A percentile compares a stretch with the other conserved stretches of the same genome.
phyloP scores from a whole-genome alignment of 2,797 vertebrate species.

The Myripristis murdjan region DNA sequence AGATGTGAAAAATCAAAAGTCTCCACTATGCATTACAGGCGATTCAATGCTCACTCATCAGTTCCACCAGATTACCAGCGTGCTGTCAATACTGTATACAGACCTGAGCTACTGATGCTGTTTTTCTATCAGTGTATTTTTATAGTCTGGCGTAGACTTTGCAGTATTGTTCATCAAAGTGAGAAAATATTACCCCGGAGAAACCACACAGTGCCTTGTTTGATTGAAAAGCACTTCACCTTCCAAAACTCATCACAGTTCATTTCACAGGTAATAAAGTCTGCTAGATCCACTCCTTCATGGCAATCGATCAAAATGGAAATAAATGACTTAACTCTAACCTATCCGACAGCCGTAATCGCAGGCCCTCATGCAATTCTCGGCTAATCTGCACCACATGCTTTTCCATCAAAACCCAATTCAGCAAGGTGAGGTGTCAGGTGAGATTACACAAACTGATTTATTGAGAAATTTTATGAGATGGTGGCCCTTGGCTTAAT shows the following conservation, averaged over 20 bases:
- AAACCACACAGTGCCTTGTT: neutral
- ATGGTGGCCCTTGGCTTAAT: neutral
- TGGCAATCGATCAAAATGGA: constrained; percentile 71
- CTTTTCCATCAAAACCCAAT: constrained; percentile 50
- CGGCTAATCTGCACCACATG: constrained; percentile 32
- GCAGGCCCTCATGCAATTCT: constrained; percentile 46
- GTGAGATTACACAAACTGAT: constrained; percentile 37
- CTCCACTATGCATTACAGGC: constrained; percentile 25
- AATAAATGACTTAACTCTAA: constrained; percentile 62
- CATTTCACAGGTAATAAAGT: constrained; percentile 79
- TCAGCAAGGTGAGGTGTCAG: constrained; percentile 25
- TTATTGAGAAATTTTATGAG: constrained; percentile 10
- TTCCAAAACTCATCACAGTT: constrained; percentile 74
- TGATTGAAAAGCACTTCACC: constrained; percentile 51
- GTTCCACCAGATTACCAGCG: constrained; percentile 43
- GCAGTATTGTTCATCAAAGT: constrained; percentile 65
- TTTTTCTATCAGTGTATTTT: constrained; percentile 1
- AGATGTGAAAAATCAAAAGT: constrained; percentile 54
- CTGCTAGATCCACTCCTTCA: constrained; percentile 53
- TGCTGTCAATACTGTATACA: neutral
- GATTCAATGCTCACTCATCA: constrained; percentile 37
- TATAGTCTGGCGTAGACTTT: constrained; percentile 42
- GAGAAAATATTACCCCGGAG: constrained; percentile 49
- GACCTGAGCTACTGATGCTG: neutral
- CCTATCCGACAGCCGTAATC: constrained; percentile 45